A percentile compares a stretch with the other conserved stretches of the same genome.
Conservation (phyloP, 2,113 vertebrate genomes). For the Excalfactoria chinensis region DNA sequence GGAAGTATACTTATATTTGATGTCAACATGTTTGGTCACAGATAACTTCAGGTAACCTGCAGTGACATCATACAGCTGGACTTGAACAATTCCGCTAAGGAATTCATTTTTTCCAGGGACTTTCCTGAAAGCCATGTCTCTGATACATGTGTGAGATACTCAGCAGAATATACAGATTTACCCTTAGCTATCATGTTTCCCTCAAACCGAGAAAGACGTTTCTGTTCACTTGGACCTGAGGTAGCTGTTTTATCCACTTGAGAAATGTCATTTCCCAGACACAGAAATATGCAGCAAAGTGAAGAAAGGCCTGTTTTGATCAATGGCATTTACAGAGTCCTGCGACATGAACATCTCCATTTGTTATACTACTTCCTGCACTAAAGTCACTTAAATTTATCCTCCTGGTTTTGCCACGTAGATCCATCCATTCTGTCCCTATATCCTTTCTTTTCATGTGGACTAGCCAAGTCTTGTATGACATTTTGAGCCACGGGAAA, state of each 20-base stretch:
- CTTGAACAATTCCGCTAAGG: background rate
- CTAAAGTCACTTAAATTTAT: background rate
- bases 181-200: background rate
- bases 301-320: background rate
- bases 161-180: background rate
- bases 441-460: background rate
- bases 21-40: background rate
- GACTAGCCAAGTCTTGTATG: background rate
- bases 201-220: background rate
- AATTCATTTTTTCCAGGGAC: background rate
- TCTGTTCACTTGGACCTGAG: background rate
- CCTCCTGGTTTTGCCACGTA: background rate
- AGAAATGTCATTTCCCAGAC: background rate
- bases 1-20: background rate
- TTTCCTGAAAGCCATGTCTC: background rate
- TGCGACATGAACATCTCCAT: background rate
- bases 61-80: background rate
- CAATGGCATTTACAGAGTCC: background rate
- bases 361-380: background rate
- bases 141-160: fast-evolving
- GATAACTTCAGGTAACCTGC: background rate
- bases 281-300: background rate
- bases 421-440: background rate
- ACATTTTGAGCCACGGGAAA: background rate
- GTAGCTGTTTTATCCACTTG: background rate